phyloP scores from a whole-genome alignment of 1,140 invertebrate species.

The Lamellibrachia luymesi region DNA sequence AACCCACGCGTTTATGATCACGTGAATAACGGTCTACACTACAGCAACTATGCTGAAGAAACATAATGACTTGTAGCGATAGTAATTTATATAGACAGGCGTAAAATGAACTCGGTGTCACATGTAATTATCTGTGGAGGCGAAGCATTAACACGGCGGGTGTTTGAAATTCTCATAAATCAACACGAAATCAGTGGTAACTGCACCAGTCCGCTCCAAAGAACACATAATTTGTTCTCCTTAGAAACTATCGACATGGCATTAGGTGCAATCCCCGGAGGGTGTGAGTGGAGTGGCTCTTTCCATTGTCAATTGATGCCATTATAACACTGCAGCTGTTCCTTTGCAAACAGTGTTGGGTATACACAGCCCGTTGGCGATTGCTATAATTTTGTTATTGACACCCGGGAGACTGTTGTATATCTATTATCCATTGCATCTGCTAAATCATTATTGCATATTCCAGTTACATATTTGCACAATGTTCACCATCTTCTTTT shows the following conservation, averaged over 20 bases:
- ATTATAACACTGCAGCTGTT: neutral
- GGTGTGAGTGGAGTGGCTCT: neutral
- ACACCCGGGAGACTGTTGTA: neutral
- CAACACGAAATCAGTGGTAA: neutral
- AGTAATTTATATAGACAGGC: neutral
- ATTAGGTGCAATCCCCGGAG: neutral
- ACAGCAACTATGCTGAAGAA: neutral
- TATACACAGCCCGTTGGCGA: neutral
- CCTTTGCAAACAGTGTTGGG: neutral
- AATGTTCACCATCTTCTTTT: neutral
- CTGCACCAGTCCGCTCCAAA: neutral
- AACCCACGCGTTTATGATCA: neutral
- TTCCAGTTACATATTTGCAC: neutral
- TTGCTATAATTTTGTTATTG: neutral
- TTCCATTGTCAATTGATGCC: neutral
- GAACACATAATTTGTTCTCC: neutral
- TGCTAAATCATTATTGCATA: neutral
- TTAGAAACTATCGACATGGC: neutral
- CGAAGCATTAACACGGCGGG: neutral
- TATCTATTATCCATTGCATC: neutral
- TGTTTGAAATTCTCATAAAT: neutral
- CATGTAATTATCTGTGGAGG: neutral
- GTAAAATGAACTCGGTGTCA: neutral
- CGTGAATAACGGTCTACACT: neutral
- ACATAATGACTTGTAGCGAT: neutral